Percentiles rank a stretch among this genome's conserved stretches.
phyloP scores from a whole-genome alignment of 2,113 vertebrate genomes.

The Shinisaurus crocodilurus region DNA sequence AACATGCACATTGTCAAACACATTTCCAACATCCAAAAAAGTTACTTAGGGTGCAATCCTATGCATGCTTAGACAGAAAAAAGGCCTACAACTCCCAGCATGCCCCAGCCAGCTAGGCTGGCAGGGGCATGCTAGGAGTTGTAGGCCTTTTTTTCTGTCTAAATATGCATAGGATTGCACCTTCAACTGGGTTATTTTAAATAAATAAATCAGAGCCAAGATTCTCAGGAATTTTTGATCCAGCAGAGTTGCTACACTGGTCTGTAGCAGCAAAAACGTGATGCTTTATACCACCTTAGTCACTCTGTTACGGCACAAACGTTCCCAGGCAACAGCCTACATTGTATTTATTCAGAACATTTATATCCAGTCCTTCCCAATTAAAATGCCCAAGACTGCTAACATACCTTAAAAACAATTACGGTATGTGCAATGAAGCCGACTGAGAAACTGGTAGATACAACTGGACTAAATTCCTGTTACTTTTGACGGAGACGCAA shows the following conservation, averaged over 20 bases:
- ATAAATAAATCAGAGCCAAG: background rate
- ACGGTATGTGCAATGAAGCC: background rate
- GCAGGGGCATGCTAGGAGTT: too few species aligned
- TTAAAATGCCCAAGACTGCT: background rate
- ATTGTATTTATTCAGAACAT: background rate
- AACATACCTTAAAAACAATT: background rate
- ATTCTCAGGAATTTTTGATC: too few species aligned
- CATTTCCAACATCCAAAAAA: background rate
- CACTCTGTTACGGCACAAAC: background rate
- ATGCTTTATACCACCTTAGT: background rate
- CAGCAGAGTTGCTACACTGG: too few species aligned
- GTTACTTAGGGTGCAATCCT: background rate
- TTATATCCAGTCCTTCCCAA: background rate
- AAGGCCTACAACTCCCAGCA: too few species aligned
- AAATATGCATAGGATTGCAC: too few species aligned
- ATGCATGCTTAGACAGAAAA: too few species aligned
- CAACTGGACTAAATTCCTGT: background rate
- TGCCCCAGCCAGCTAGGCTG: too few species aligned
- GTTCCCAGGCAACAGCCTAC: background rate
- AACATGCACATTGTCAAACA: background rate
- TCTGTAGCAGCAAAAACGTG: background rate
- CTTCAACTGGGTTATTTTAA: too few species aligned
- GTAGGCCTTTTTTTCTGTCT: too few species aligned
- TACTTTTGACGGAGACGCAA: background rate
- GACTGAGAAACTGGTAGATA: background rate